These are phyloP conservation scores for Ormyrus nitidulus DNA, from an alignment of 2,888 invertebrate species.

Conservation along the genomic window DNA sequence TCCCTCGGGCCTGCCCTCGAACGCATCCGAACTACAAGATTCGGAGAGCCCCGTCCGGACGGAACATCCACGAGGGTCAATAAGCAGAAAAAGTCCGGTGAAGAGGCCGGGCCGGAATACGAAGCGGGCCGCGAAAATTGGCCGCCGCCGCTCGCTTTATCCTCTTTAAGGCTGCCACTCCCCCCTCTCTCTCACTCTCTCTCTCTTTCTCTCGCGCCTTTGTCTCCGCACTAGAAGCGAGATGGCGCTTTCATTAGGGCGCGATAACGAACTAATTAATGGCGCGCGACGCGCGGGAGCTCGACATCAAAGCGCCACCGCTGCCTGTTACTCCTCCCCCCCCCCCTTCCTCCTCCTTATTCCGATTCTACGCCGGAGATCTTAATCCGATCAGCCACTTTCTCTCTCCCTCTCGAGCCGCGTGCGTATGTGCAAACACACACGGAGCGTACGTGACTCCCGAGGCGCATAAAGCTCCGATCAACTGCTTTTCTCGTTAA, in stretches of 20 bases:
- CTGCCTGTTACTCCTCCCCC: neutral
- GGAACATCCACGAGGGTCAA: neutral
- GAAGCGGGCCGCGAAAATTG: conserved; percentile 19
- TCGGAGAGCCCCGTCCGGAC: no score
- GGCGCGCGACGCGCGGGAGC: conserved; percentile 41
- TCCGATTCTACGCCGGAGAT: neutral
- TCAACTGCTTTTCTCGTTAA: no score
- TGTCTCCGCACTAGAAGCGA: conserved; percentile 1
- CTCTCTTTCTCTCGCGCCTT: neutral
- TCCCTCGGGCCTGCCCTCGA: no score
- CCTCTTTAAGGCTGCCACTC: conserved; percentile 12
- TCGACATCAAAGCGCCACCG: conserved; percentile 52
- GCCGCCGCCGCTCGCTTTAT: neutral
- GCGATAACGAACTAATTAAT: conserved; percentile 60
- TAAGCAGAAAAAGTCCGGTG: neutral
- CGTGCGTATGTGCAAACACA: no score
- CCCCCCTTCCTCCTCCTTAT: neutral
- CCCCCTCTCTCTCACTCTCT: no score
- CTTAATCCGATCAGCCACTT: conserved; percentile 30
- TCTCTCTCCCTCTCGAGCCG: no score
- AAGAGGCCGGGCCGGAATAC: neutral
- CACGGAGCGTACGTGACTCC: no score
- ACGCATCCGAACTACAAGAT: no score
- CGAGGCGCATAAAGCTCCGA: neutral
- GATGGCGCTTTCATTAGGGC: conserved; percentile 2